Conservation (phyloP, 2,113 vertebrate species). For the Podocnemis expansa region DNA sequence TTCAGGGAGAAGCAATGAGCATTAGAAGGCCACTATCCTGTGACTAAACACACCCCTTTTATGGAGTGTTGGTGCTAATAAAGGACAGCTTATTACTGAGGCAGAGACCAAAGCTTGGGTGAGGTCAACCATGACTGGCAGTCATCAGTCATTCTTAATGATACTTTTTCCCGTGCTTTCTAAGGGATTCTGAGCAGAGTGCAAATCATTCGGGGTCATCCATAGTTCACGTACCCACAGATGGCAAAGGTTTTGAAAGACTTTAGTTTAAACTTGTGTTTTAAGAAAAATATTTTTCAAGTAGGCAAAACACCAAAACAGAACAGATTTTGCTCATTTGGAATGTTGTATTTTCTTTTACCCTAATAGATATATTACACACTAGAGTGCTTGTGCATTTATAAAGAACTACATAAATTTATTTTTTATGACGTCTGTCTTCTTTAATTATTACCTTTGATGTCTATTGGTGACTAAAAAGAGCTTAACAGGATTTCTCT, state of each 20-base stretch:
- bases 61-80: slow-evolving; percentile 91
- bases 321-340: slow-evolving; percentile 73
- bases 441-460: slow-evolving; percentile 91
- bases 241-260: slow-evolving; percentile 90
- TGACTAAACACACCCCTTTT: slow-evolving; percentile 91
- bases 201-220: slow-evolving; percentile 94
- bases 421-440: slow-evolving; percentile 87
- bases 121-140: slow-evolving; percentile 91
- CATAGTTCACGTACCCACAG: slow-evolving; percentile 94
- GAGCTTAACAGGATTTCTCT: slow-evolving; percentile 88
- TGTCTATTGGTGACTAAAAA: slow-evolving; percentile 89
- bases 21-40: slow-evolving; percentile 88
- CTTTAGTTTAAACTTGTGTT: slow-evolving; percentile 84
- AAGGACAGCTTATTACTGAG: slow-evolving; percentile 90
- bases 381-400: slow-evolving; percentile 79
- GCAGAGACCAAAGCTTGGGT: slow-evolving; percentile 89
- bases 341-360: slow-evolving; percentile 78
- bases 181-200: slow-evolving; percentile 87
- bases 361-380: slow-evolving; percentile 80
- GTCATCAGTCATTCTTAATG: slow-evolving; percentile 97
- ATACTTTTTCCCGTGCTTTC: slow-evolving; percentile 88
- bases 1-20: slow-evolving; percentile 83
- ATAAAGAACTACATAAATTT: slow-evolving; percentile 86
- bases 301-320: slow-evolving; percentile 72
- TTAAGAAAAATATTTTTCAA: slow-evolving; percentile 65